A percentile compares a stretch with the other conserved stretches of the same genome.
phyloP scores from a whole-genome alignment of 1,140 invertebrate genomes.

The Manduca sexta region DNA sequence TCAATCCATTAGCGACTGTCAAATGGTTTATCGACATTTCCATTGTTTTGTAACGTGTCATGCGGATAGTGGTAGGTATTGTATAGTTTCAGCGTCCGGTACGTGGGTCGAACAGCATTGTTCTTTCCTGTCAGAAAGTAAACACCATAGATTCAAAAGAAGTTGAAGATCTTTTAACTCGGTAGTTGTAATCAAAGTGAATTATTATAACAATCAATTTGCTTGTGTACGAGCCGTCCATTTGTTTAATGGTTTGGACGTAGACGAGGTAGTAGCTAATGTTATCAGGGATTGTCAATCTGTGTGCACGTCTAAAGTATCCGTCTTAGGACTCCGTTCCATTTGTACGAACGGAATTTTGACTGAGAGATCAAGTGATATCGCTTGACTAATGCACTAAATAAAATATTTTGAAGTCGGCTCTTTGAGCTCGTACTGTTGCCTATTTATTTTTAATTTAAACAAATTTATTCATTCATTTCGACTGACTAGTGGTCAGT shows the following conservation, averaged over 20 bases:
- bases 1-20: no score
- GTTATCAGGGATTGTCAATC: slow-evolving; percentile 59
- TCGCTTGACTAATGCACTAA: slow-evolving; percentile 34
- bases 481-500: no score
- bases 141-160: no score
- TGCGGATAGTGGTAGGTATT: no score
- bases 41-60: no score
- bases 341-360: slow-evolving; percentile 35
- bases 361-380: slow-evolving; percentile 33
- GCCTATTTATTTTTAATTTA: no score
- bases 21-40: no score
- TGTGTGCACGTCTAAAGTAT: slow-evolving; percentile 39
- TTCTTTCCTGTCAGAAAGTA: no score
- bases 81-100: no score
- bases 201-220: slow-evolving; percentile 59
- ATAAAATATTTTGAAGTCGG: slow-evolving; percentile 31
- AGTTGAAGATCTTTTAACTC: no score
- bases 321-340: slow-evolving; percentile 18
- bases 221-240: slow-evolving; percentile 41
- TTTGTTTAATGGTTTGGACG: slow-evolving; percentile 53
- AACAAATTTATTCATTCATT: no score
- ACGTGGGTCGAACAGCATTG: no score
- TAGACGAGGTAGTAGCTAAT: slow-evolving; percentile 50
- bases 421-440: background rate
- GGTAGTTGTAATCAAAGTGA: slow-evolving; percentile 26